Percentiles rank a stretch among this genome's conserved stretches.
Evolutionary conservation across 2,797 vertebrate genomes (phyloP).

Genomic region (Arrhamphus sclerolepis): DNA sequence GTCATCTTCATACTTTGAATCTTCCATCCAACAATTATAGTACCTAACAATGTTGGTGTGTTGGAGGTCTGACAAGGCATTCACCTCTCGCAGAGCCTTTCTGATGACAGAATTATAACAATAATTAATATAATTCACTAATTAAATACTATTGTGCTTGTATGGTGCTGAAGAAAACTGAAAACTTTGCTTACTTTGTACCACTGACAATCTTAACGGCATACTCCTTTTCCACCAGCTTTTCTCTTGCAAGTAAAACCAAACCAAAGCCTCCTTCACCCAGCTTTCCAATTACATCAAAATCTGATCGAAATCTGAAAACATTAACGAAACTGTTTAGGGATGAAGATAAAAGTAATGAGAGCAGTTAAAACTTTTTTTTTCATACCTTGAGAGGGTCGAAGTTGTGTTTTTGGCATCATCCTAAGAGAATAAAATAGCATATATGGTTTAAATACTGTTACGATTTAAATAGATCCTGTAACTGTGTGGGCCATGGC

Average conservation of each 20-base stretch:
- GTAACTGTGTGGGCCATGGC: too few species aligned
- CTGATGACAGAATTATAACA: slow-evolving; percentile 37
- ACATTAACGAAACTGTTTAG: neutral
- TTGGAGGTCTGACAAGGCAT: slow-evolving; percentile 36
- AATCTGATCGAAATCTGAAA: slow-evolving; percentile 64
- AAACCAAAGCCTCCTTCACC: slow-evolving; percentile 69
- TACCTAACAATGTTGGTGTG: slow-evolving; percentile 78
- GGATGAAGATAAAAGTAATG: neutral
- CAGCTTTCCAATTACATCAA: slow-evolving; percentile 19
- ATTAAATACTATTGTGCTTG: neutral
- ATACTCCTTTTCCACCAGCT: slow-evolving; percentile 19
- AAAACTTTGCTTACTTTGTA: slow-evolving; percentile 64
- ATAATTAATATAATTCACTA: too few species aligned
- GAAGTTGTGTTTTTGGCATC: slow-evolving; percentile 3
- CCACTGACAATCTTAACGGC: slow-evolving; percentile 74
- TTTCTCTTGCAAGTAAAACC: slow-evolving; percentile 69
- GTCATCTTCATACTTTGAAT: slow-evolving; percentile 32
- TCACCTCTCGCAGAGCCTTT: slow-evolving; percentile 68
- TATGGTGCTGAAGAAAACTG: neutral
- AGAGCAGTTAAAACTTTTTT: neutral
- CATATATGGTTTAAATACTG: neutral
- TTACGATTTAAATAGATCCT: too few species aligned
- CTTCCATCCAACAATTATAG: slow-evolving; percentile 61
- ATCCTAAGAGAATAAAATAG: slow-evolving; percentile 11
- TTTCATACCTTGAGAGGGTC: slow-evolving; percentile 37